Evolutionary conservation across 2,113 vertebrate genomes (phyloP).

Genomic region (Proterorhinus semilunaris): DNA sequence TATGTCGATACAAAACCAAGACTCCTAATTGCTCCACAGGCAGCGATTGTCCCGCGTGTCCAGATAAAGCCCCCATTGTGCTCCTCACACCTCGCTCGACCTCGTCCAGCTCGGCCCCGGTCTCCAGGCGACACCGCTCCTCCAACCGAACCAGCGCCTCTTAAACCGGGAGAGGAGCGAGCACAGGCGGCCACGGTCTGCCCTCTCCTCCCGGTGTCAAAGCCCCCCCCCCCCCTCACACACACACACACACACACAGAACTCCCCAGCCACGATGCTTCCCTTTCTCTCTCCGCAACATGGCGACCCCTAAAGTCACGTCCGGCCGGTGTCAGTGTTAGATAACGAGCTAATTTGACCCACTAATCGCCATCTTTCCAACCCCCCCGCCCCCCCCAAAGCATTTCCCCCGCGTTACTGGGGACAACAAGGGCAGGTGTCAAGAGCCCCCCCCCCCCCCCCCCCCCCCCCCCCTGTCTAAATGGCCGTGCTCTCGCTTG

Average conservation of each 20-base stretch:
- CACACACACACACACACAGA: neutral
- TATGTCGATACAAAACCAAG: too few relatives aligned
- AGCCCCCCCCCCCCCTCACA: slow-evolving; percentile 21
- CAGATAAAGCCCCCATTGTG: slow-evolving; percentile 4
- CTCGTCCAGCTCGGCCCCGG: slow-evolving; percentile 20
- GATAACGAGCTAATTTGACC: neutral
- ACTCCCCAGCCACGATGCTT: neutral
- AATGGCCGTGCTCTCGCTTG: slow-evolving; percentile 38
- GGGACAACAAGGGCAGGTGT: slow-evolving; percentile 65
- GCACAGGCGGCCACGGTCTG: slow-evolving; percentile 14
- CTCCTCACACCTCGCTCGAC: slow-evolving; percentile 9
- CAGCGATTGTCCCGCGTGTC: neutral
- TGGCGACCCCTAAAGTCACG: slow-evolving; percentile 62
- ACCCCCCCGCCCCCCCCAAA: neutral
- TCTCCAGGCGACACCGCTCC: slow-evolving; percentile 54
- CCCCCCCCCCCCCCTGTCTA: slow-evolving; percentile 19
- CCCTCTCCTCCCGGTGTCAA: slow-evolving; percentile 42
- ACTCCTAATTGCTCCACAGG: too few relatives aligned
- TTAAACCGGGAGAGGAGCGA: slow-evolving; percentile 33
- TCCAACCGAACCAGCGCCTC: neutral
- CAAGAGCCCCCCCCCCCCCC: slow-evolving; percentile 44
- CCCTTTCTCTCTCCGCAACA: slow-evolving; percentile 41
- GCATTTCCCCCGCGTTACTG: slow-evolving; percentile 5
- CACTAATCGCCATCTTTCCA: neutral
- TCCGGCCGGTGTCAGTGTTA: slow-evolving; percentile 24